These are phyloP conservation scores for Gastracanthus pulcherrimus DNA, from an alignment of 2,888 invertebrate genomes.

Conservation along the genomic window DNA sequence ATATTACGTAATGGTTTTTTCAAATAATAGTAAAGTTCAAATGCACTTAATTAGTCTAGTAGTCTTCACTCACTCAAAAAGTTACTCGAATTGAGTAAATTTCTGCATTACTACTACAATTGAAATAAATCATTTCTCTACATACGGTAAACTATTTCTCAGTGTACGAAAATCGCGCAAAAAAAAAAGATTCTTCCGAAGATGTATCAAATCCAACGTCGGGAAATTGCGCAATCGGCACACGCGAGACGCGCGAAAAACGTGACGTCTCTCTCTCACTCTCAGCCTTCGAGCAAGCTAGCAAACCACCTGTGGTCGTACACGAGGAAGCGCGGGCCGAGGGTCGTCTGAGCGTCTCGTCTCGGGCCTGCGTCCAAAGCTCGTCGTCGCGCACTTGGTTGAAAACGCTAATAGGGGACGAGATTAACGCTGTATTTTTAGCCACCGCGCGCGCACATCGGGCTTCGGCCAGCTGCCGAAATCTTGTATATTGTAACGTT, in stretches of 20 bases:
- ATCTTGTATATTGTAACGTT: not conserved
- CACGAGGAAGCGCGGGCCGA: slow-evolving; percentile 13
- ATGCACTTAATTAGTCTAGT: no score
- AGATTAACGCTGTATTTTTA: slow-evolving; percentile 25
- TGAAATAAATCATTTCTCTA: no score
- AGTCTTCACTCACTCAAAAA: no score
- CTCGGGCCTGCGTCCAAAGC: slow-evolving; percentile 23
- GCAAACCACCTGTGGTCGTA: slow-evolving; percentile 13
- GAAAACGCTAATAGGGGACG: slow-evolving; percentile 6
- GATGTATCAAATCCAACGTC: not conserved
- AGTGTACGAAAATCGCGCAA: not conserved
- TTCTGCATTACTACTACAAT: no score
- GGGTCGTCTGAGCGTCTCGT: slow-evolving; percentile 38
- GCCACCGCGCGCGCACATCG: not conserved
- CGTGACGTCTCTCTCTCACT: not conserved
- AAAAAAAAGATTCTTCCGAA: not conserved
- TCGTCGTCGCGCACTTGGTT: not conserved
- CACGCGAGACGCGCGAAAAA: not conserved
- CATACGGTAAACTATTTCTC: no score
- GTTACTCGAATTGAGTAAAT: no score
- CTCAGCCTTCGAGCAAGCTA: slow-evolving; percentile 1
- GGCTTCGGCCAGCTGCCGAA: not conserved
- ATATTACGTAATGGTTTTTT: no score
- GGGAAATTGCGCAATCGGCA: not conserved
- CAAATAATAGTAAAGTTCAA: no score